Conservation (phyloP, 2,888 invertebrate species). For the Amphimallon solstitiale region DNA sequence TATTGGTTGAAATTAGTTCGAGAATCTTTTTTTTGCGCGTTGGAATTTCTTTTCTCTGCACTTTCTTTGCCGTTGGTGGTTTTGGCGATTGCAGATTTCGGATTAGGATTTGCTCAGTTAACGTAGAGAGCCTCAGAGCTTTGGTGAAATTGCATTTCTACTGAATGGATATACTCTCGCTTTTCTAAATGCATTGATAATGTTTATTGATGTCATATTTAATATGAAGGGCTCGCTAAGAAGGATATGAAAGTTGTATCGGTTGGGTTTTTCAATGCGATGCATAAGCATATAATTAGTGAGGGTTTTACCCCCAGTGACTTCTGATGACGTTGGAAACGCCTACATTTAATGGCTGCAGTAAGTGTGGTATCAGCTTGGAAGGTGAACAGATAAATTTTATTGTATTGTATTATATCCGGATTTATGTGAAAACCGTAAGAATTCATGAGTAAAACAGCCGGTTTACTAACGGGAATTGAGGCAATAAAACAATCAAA, state of each 20-base stretch:
- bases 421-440: neutral
- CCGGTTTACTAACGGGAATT: neutral
- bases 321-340: neutral
- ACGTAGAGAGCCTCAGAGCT: no score
- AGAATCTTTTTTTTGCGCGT: no score
- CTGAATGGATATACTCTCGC: neutral
- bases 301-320: neutral
- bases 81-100: no score
- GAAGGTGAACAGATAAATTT: neutral
- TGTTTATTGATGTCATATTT: neutral
- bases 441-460: neutral
- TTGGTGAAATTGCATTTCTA: neutral
- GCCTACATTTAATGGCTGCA: neutral
- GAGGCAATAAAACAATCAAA: neutral
- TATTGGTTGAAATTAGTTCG: no score
- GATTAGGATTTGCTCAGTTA: no score
- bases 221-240: neutral
- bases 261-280: neutral
- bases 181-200: neutral
- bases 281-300: neutral
- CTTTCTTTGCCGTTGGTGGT: no score
- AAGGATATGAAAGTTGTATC: neutral
- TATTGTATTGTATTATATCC: neutral
- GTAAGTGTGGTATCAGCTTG: no score
- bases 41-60: no score